phyloP scores from a whole-genome alignment of 2,888 invertebrate genomes.

The Megastigmus dorsalis region DNA sequence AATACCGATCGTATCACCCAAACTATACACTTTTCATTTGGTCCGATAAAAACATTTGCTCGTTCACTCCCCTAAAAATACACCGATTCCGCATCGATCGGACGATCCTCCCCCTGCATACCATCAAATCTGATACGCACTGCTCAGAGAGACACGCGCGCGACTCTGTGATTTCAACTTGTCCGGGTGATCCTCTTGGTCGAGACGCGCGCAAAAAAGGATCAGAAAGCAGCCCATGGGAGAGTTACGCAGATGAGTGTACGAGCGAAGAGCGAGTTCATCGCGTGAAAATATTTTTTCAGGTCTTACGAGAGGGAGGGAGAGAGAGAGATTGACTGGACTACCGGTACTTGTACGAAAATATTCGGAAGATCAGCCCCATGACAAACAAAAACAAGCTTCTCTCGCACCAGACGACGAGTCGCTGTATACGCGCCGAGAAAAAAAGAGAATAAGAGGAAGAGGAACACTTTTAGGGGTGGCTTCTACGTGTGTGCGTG shows the following conservation, averaged over 20 bases:
- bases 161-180: slow-evolving; percentile 17
- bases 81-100: not conserved
- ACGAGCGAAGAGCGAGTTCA: too few relatives aligned
- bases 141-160: too few relatives aligned
- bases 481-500: too few relatives aligned
- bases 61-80: too few relatives aligned
- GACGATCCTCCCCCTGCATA: too few relatives aligned
- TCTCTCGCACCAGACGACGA: too few relatives aligned
- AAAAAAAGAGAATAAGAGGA: too few relatives aligned
- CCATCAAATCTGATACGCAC: not conserved
- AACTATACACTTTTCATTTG: too few relatives aligned
- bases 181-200: not conserved
- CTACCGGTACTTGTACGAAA: slow-evolving; percentile 8
- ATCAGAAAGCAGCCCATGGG: not conserved
- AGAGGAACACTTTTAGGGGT: slow-evolving; percentile 23
- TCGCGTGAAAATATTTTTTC: slow-evolving; percentile 42
- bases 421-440: too few relatives aligned
- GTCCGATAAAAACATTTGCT: too few relatives aligned
- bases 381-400: slow-evolving; percentile 36
- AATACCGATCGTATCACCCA: too few relatives aligned
- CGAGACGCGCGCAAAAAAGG: not conserved
- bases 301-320: slow-evolving; percentile 9
- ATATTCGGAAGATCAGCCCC: slow-evolving; percentile 32
- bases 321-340: slow-evolving; percentile 28
- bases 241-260: slow-evolving; percentile 17